Conservation (phyloP, 2,888 invertebrate genomes). For the Oeneis ivallda region DNA sequence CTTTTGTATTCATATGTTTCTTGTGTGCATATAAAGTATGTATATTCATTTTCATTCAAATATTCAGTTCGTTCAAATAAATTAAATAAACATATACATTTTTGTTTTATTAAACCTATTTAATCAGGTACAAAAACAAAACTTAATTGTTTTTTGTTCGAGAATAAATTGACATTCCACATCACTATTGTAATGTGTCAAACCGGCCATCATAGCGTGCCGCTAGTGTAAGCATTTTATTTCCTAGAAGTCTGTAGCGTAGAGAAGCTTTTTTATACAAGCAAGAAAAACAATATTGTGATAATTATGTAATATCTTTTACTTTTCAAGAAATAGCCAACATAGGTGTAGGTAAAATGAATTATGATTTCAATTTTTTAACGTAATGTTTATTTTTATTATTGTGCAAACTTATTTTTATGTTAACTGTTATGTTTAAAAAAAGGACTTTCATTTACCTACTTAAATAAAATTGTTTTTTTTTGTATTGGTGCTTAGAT, state of each 20-base stretch:
- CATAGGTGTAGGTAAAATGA: neutral
- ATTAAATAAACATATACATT: too few relatives aligned
- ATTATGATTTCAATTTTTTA: neutral
- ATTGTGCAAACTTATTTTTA: neutral
- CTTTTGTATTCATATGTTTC: too few relatives aligned
- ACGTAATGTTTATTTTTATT: neutral
- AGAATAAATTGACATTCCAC: too few relatives aligned
- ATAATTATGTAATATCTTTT: slow-evolving; percentile 2
- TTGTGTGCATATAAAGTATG: too few relatives aligned
- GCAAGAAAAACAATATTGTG: slow-evolving; percentile 12
- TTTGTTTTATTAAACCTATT: too few relatives aligned
- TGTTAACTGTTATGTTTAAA: too few relatives aligned
- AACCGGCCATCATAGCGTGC: too few relatives aligned
- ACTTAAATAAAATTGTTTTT: neutral
- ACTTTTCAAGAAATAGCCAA: neutral
- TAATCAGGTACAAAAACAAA: too few relatives aligned
- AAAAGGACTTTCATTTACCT: neutral
- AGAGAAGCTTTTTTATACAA: slow-evolving; percentile 10
- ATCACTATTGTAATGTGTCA: too few relatives aligned
- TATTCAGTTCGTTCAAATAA: too few relatives aligned
- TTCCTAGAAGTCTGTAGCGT: slow-evolving; percentile 4
- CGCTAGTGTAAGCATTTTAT: slow-evolving; percentile 11
- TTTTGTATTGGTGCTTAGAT: slow-evolving; percentile 31
- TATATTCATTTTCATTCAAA: too few relatives aligned
- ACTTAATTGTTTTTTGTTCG: too few relatives aligned